Conservation (phyloP, 92 coral and sea anemone genomes). For the Phymanthus crucifer region DNA sequence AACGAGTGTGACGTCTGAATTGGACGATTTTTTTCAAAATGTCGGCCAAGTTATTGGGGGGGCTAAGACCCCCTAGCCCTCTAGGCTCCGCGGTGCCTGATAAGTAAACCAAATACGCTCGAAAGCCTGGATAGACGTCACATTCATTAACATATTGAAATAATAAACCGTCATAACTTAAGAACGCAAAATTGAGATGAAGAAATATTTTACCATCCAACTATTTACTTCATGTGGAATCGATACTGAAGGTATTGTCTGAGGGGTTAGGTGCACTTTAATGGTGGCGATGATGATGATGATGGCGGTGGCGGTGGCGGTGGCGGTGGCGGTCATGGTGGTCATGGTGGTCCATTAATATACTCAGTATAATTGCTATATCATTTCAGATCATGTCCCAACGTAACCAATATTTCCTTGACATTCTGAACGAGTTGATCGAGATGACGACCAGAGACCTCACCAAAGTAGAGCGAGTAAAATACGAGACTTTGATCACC, state of each 20-base stretch:
- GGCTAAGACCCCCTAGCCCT: no score
- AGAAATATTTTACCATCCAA: no score
- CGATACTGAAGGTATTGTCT: conserved; percentile 7
- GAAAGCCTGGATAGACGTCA: no score
- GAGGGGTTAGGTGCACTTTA: neutral
- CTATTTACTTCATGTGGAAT: no score
- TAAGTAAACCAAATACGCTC: no score
- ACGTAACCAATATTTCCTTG: conserved; percentile 91
- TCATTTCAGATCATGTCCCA: conserved; percentile 26
- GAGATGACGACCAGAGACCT: conserved; percentile 96
- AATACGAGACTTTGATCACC: conserved; percentile 87
- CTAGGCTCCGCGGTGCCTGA: no score
- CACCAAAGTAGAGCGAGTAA: conserved; percentile 90
- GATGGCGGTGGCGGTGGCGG: neutral
- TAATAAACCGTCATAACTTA: no score
- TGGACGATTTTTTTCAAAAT: no score
- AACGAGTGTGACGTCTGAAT: no score
- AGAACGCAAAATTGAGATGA: no score
- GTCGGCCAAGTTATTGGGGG: no score
- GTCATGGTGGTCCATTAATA: neutral
- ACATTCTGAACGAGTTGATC: conserved; percentile 90
- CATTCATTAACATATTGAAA: no score
- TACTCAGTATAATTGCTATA: neutral
- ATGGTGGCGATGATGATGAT: neutral
- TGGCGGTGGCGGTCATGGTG: neutral